phyloP scores from a whole-genome alignment of 2,888 invertebrate species.

The Platypus cylindrus region DNA sequence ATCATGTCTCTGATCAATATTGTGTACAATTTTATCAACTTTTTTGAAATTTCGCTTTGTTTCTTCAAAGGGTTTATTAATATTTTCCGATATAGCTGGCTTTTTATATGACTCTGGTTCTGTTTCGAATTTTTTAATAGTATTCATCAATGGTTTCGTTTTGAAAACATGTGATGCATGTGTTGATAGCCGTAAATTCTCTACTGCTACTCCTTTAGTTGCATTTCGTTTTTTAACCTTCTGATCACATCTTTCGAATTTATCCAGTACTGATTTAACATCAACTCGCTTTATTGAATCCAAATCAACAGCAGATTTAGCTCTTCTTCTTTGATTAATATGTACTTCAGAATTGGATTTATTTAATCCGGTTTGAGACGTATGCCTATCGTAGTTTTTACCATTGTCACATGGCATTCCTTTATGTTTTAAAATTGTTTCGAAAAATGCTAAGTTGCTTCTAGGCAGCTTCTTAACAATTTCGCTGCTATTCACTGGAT shows the following conservation, averaged over 20 bases:
- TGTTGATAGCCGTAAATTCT: constrained; percentile 7
- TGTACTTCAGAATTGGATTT: constrained; percentile 32
- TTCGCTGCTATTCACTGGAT: constrained; percentile 24
- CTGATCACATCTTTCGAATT: constrained; percentile 28
- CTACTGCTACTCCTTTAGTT: constrained; percentile 4
- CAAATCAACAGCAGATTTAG: constrained; percentile 30
- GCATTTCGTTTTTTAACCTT: constrained; percentile 10
- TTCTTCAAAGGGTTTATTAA: constrained; percentile 15
- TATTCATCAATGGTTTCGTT: constrained; percentile 16
- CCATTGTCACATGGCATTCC: constrained; percentile 18
- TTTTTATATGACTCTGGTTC: constrained; percentile 14
- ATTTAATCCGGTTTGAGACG: constrained; percentile 19
- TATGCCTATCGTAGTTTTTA: constrained; percentile 16
- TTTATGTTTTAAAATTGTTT: constrained; percentile 30
- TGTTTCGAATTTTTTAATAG: constrained; percentile 19
- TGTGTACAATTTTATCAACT: constrained; percentile 20
- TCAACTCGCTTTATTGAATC: constrained; percentile 32
- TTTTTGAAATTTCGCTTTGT: constrained; percentile 23
- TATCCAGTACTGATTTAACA: constrained; percentile 32
- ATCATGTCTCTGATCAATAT: constrained; percentile 12
- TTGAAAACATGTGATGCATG: constrained; percentile 8
- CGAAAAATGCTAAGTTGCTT: constrained; percentile 33
- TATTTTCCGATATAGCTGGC: constrained; percentile 2
- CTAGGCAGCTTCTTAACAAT: constrained; percentile 31
- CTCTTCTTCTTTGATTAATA: constrained; percentile 20